A percentile compares a stretch with the other conserved stretches of the same genome.
phyloP scores from a whole-genome alignment of 2,797 vertebrate species.

The Takifugu rubripes region DNA sequence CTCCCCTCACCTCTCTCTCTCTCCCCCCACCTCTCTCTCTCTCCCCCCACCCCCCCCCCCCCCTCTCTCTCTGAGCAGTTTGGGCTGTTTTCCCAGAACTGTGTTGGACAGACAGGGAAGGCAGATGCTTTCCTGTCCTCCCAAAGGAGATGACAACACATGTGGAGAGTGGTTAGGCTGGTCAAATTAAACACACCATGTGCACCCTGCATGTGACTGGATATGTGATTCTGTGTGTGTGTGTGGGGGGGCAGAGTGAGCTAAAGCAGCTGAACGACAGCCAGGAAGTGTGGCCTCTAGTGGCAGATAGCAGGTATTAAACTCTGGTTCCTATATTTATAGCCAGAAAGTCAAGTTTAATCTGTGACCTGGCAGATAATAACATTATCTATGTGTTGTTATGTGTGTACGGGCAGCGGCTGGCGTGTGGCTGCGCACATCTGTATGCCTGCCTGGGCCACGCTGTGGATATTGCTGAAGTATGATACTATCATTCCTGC shows the following conservation, averaged over 20 bases:
- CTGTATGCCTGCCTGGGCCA: slow-evolving; percentile 32
- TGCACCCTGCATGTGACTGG: slow-evolving; percentile 67
- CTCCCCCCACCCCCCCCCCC: background rate
- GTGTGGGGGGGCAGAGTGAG: slow-evolving; percentile 2
- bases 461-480: slow-evolving; percentile 59
- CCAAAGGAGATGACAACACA: slow-evolving; percentile 71
- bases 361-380: slow-evolving; percentile 1
- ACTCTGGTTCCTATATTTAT: slow-evolving; percentile 19
- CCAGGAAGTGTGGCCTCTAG: slow-evolving; percentile 62
- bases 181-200: slow-evolving; percentile 80
- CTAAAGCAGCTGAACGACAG: slow-evolving; percentile 1
- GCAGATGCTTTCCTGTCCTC: slow-evolving; percentile 74
- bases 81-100: slow-evolving; percentile 66
- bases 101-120: slow-evolving; percentile 61
- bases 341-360: slow-evolving; percentile 30
- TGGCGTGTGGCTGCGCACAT: slow-evolving; percentile 3
- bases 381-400: background rate
- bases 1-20: background rate
- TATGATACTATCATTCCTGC: slow-evolving; percentile 57
- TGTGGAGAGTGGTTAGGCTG: slow-evolving; percentile 67
- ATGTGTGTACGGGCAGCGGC: slow-evolving; percentile 22
- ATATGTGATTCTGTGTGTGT: slow-evolving; percentile 6
- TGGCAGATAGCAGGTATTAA: slow-evolving; percentile 27
- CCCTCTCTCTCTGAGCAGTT: slow-evolving; percentile 39
- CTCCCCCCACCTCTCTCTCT: background rate